Evolutionary conservation across 2,888 invertebrate species (phyloP), one percentile per base, ranked within the genome.

Genomic region (Lycaena phlaeas): DNA sequence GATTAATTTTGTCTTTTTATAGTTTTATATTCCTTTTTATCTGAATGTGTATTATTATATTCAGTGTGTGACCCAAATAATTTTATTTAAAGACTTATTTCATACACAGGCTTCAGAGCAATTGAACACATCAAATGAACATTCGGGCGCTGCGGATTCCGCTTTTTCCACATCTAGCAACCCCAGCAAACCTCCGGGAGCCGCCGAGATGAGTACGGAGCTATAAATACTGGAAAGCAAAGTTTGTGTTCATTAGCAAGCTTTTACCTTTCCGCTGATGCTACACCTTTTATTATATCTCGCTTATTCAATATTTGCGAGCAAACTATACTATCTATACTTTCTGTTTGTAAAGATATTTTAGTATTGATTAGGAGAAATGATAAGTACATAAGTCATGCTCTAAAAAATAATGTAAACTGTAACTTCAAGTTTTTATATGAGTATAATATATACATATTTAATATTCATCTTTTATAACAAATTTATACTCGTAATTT

Each of bases 121-220:
- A 84, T 68, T 85, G 65, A 81, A 57, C 46, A 42, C 56, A 38
- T 36, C 60, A 38, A 54, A 52, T 42, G 64, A 61, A 43, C 46
- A 62, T 56, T 58, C 64, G 51, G 64, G 54, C 39, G 46, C 49
- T 45, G 50, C 49, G 28, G 69, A 60, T 34, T 49, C 54, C 45
- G 53, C 54, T 40, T 50, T 52, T 42, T 53, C 51, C 45, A 54
- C 61, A 46, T 56, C 68, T 54, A 56, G 56, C 53, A 57, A 54
- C 56, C 49, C 52, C 53, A 59, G 55, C 56, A 68, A 71, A 49
- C 57, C 70, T 30, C 56, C 70, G 12, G 65, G 58, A 36, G 52
- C 67, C 25, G 85, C 87, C 45, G 90, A 90, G 79, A 90, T 90
- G 90, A 90, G 90, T 70, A 90, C 90, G 49, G 90, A 90, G 72